Conservation (phyloP, 2,113 vertebrate genomes). For the Nestor notabilis region DNA sequence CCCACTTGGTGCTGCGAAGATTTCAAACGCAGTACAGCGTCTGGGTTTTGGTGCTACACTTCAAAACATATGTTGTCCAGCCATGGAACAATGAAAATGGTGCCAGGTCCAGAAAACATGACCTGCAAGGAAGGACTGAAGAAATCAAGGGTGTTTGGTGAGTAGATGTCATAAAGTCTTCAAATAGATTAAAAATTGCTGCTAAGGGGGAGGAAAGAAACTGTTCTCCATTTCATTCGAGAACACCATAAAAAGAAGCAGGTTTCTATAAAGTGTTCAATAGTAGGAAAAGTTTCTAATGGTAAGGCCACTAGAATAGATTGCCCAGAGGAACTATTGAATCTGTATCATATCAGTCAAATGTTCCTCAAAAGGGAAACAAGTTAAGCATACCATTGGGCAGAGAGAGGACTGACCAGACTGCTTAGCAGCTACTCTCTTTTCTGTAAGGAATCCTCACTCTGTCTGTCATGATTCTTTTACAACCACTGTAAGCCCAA, state of each 20-base stretch:
- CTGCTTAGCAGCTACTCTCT: not conserved
- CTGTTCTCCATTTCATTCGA: not conserved
- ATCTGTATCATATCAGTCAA: fast-evolving
- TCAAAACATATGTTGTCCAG: not conserved
- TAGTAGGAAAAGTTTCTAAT: fast-evolving
- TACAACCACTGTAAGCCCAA: not conserved
- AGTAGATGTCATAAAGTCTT: not conserved
- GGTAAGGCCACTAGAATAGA: not conserved
- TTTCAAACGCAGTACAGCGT: not conserved
- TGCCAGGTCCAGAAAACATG: not conserved
- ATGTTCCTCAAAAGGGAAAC: not conserved
- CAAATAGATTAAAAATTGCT: not conserved
- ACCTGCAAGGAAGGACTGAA: not conserved
- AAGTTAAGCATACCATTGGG: not conserved
- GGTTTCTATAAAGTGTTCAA: not conserved
- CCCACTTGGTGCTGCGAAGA: not conserved
- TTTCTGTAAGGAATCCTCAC: not conserved
- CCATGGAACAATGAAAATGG: not conserved
- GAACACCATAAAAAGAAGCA: not conserved
- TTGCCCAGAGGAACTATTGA: not conserved
- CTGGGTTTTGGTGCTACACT: not conserved
- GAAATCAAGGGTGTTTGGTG: not conserved
- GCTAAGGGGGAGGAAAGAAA: not conserved
- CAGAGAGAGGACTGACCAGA: not conserved
- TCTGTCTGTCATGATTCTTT: not conserved